Evolutionary conservation across 2,797 vertebrate species (phyloP), one percentile per base, ranked within the genome.

Genomic region (Gambelia wislizenii): DNA sequence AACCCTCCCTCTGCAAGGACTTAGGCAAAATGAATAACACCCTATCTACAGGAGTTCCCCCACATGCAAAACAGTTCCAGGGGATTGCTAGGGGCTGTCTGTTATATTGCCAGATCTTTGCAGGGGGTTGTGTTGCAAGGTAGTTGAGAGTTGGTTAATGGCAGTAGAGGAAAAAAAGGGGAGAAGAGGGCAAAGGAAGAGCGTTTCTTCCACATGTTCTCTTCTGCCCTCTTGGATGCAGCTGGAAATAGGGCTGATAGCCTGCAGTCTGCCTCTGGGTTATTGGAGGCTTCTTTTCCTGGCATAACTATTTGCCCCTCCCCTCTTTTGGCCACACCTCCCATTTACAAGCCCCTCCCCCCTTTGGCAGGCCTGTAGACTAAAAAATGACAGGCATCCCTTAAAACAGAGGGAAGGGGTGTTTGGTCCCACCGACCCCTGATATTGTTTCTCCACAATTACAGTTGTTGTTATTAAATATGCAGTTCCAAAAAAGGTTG

Each of bases 321-420:
- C 96, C 96, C 95, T 97, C 92, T 96, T 94, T 97, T 98, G 96
- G 97, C 98, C 98, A 98, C 98, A 97, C 98, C 98, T 98, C 97
- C 98, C 96, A 94, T 94, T 94, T 96, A 96, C 91, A 96, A 97
- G 14, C 33, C 69, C 27, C 97, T 97, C 98, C 97, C 96, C 96
- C 95, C 97, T 49, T 47, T 96, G 95, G 95, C 96, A 96, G 96
- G 96, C 95, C 96, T 98, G 97, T 98, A 98, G 97, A 98, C 96
- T 96, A 97, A 94, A 97, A 98, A 94, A 92, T 96, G 95, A 96
- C 93, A 97, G 93, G 94, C 92, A 92, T 7, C 44, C 49, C 52
- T 86, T 88, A 95, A 93, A 95, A 96, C 95, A 90, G 90, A 74
- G 85, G 12, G 67, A 86, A 54, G 87, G 84, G 56, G 36, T 84